A percentile compares a stretch with the other conserved stretches of the same genome.
Conservation (phyloP, 1,140 invertebrate genomes). For the Kradibia gibbosae region DNA sequence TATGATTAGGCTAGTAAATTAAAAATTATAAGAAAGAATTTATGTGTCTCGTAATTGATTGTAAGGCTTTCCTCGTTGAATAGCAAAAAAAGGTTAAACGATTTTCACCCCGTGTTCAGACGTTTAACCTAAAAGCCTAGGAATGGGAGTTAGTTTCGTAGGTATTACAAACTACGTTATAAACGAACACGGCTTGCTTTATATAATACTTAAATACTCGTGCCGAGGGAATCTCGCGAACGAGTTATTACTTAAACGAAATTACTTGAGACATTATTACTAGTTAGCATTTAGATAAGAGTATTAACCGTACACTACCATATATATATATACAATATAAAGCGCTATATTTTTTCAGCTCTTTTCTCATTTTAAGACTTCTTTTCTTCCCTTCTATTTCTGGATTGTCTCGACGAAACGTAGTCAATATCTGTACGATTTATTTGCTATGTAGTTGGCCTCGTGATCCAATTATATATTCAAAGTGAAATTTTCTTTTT, state of each 20-base stretch:
- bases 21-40: neutral
- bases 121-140: neutral
- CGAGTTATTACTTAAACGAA: slow-evolving; percentile 42
- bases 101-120: neutral
- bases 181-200: slow-evolving; percentile 28
- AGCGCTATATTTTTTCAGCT: neutral
- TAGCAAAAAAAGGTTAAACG: neutral
- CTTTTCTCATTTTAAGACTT: slow-evolving; percentile 4
- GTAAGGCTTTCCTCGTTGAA: neutral
- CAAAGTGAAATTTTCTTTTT: neutral
- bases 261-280: slow-evolving; percentile 51
- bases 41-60: neutral
- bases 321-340: neutral
- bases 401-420: neutral
- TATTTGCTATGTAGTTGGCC: neutral
- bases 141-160: slow-evolving; percentile 14
- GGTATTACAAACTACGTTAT: slow-evolving; percentile 28
- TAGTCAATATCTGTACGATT: neutral
- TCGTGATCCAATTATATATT: neutral
- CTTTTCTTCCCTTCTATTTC: neutral
- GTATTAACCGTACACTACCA: slow-evolving; percentile 48
- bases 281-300: slow-evolving; percentile 61
- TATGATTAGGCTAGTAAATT: too few relatives aligned
- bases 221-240: slow-evolving; percentile 19
- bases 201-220: slow-evolving; percentile 44